Base-by-base conservation (phyloP, 2,888 invertebrate species). In the Tenodera sinensis region DNA sequence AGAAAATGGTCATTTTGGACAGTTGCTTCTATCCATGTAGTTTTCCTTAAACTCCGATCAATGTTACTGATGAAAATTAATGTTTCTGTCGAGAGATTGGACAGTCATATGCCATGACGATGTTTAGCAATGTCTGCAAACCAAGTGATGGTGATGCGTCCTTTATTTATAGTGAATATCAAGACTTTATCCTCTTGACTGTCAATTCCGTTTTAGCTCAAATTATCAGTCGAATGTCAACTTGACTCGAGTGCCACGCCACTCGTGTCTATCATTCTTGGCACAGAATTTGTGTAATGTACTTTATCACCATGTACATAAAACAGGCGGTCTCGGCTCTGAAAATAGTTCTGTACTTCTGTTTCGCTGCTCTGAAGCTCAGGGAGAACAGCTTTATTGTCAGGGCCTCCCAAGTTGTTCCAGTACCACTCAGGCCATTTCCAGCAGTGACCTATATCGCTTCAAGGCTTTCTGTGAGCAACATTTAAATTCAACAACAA, bases 161-260 rank as follows among this genome's bases (percentile, higher is more conserved):
- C 54, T 71, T 71, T 71, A 71, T 71, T 71, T 71, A 71, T 71
- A 71, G 54, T 25, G 42, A 2, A 71, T 81, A 28, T 20, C 30
- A 3, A 87, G 81, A 87, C 81, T 9, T 14, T 28, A 28, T 81
- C 86, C 86, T 87, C 86, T 87, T 87, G 30, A 87, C 86, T 87
- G 81, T 87, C 86, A 87, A 81, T 87, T 87, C 12, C n/a, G 84
- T 34, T 84, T 84, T 84, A 84, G 42, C 84, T 84, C 82, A 25
- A 81, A 81, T 28, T 87, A 87, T 87, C 86, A 87, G 86, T 25
- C 71, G 28, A 9, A 81, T 87, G 86, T 87, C 86, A 87, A 87
- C 54, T 86, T 86, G 86, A 28, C 54, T 71, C 47, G 27, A 85
- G 47, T 71, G 9, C 28, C 54, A 28, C 71, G 71, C 86, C 86